These are phyloP conservation scores for Psittacula derbiana DNA, from an alignment of 2,797 vertebrate genomes.

Conservation along the genomic window DNA sequence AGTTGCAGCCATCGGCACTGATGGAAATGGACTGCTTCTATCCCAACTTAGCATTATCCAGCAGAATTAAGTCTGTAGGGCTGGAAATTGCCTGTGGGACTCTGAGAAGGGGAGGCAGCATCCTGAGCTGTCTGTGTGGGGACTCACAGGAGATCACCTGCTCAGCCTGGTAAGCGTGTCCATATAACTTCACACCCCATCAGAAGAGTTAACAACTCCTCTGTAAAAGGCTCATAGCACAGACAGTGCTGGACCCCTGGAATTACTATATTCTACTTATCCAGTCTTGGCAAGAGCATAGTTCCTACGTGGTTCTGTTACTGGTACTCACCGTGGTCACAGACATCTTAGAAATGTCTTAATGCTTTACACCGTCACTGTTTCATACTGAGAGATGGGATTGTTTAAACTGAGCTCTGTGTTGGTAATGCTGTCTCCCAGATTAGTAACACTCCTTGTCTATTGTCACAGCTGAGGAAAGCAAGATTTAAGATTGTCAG, in stretches of 20 bases:
- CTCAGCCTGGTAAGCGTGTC: background rate
- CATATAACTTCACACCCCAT: fast-evolving
- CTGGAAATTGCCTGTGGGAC: background rate
- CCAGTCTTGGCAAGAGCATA: background rate
- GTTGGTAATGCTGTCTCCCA: background rate
- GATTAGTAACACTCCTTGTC: background rate
- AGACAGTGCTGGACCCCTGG: background rate
- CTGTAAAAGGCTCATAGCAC: fast-evolving
- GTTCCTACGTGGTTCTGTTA: background rate
- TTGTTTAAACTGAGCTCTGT: background rate
- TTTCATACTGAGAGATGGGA: background rate
- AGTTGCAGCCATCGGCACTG: background rate
- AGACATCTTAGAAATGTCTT: background rate
- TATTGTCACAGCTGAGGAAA: background rate
- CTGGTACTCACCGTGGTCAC: background rate
- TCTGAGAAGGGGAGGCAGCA: background rate
- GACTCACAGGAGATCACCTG: background rate
- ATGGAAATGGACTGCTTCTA: background rate
- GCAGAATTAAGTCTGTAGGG: background rate
- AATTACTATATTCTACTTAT: fast-evolving
- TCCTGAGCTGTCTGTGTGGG: fast-evolving
- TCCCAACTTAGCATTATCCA: background rate
- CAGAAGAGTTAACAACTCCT: background rate
- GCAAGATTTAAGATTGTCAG: background rate
- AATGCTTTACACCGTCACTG: background rate